Percentiles rank a stretch among this genome's conserved stretches.
These are phyloP conservation scores for Aegotheles bennettii DNA, from an alignment of 2,113 vertebrate species.

Conservation along the genomic window DNA sequence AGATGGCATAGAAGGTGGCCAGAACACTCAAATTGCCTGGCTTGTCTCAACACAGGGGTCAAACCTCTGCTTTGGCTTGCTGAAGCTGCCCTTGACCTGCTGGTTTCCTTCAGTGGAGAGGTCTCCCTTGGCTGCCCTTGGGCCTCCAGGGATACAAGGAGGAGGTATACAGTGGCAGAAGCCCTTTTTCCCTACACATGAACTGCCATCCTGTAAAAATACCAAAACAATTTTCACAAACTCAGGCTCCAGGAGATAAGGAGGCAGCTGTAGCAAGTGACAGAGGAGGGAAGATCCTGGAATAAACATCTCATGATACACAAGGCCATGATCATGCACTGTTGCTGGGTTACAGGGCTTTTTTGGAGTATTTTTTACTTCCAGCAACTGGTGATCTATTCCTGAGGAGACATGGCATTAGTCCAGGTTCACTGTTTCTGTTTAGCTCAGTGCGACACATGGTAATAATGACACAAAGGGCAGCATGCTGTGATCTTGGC, in stretches of 20 bases:
- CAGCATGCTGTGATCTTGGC: neutral
- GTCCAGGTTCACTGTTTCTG: neutral
- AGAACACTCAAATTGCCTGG: neutral
- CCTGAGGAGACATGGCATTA: neutral
- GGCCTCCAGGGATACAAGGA: neutral
- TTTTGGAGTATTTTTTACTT: neutral
- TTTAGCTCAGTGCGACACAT: neutral
- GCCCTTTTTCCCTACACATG: neutral
- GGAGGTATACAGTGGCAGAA: neutral
- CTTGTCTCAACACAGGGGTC: neutral
- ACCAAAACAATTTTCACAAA: neutral
- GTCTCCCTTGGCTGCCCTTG: neutral
- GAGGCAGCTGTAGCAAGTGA: neutral
- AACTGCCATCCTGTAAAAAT: neutral
- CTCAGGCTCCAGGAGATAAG: neutral
- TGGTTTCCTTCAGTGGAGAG: neutral
- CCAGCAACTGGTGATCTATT: neutral
- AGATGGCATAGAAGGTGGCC: neutral
- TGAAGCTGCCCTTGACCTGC: fast-evolving
- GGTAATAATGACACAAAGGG: neutral
- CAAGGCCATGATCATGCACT: neutral
- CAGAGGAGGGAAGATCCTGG: neutral
- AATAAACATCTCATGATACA: fast-evolving
- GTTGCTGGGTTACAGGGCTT: neutral
- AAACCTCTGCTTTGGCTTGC: neutral